Base-by-base conservation (phyloP, 2,113 vertebrate species). In the Tenrec ecaudatus region DNA sequence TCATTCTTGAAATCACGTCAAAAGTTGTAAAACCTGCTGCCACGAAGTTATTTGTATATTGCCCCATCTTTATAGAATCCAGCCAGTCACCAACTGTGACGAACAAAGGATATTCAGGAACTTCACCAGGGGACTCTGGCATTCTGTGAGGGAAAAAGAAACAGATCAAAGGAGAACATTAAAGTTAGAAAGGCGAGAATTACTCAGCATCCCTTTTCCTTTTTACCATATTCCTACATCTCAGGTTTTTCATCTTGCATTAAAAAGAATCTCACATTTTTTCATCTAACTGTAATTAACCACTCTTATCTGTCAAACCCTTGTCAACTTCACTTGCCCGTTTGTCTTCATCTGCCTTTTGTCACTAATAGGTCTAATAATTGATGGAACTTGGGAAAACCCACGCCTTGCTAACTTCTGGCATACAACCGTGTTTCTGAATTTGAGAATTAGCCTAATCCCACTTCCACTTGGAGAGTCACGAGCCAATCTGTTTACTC, bases 41-140 rank as follows among this genome's bases (percentile, higher is more conserved):
- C 98, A 99, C 98, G 96, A 99, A 99, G 97, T 99, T 99, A 97
- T 98, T 99, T 97, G 99, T 99, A 98, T 99, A 99, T 96, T 99
- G 99, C 97, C 98, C 99, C 99, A 99, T 99, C 98, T 99, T 99
- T 97, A 99, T 99, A 95, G 99, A 99, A 97, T 99, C 99, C 97
- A 99, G 98, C 99, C 99, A 99, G 97, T 99, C 99, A 93, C 98
- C 98, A 25, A 99, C 99, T 95, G 99, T 99, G 97, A 99, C 99
- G 97, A 99, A 99, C 97, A 99, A 98, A 93, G 99, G 99, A 97
- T 99, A 99, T 97, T 99, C 99, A 60, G 98, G 97, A 96, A 98
- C 98, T 93, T 99, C 99, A 96, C 98, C 98, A 89, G 99, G 99
- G 95, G 99, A 99, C 96, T 99, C 99, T 97, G 99, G 98, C 96